Percentiles rank a stretch among this genome's conserved stretches.
Conservation (phyloP, 92 coral and sea anemone species). For the Blastomussa wellsi region DNA sequence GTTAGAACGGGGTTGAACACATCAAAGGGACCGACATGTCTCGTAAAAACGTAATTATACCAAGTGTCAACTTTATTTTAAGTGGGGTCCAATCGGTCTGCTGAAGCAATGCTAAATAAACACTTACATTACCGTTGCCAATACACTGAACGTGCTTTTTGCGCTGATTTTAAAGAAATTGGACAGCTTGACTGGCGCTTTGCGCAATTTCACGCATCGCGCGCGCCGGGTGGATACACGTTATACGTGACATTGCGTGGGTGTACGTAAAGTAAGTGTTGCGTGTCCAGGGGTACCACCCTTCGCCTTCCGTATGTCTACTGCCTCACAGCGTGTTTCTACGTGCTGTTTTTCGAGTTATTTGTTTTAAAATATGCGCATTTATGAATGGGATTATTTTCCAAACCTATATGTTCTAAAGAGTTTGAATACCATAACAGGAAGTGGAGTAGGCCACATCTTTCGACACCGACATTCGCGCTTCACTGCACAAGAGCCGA, state of each 20-base stretch:
- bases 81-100: constrained; percentile 45
- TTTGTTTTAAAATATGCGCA: constrained; percentile 36
- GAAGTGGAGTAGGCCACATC: constrained; percentile 39
- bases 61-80: constrained; percentile 57
- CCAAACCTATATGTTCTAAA: constrained; percentile 7
- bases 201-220: neutral
- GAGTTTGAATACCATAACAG: constrained; percentile 6
- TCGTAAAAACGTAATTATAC: constrained; percentile 36
- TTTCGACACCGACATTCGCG: neutral
- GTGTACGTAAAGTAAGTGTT: constrained; percentile 1
- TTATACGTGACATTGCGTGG: constrained; percentile 41
- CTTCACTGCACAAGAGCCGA: neutral
- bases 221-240: constrained; percentile 32
- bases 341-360: constrained; percentile 34
- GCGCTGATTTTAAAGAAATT: neutral
- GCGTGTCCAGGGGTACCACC: constrained; percentile 5
- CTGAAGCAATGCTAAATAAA: constrained; percentile 36
- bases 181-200: neutral
- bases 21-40: constrained; percentile 49
- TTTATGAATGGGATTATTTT: constrained; percentile 41
- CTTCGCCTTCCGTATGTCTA: constrained; percentile 1
- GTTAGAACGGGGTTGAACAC: constrained; percentile 30
- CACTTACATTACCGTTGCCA: constrained; percentile 29
- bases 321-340: constrained; percentile 22
- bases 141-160: constrained; percentile 20